Base-by-base conservation (phyloP, 2,888 invertebrate species). In the Chydorus sphaericus region DNA sequence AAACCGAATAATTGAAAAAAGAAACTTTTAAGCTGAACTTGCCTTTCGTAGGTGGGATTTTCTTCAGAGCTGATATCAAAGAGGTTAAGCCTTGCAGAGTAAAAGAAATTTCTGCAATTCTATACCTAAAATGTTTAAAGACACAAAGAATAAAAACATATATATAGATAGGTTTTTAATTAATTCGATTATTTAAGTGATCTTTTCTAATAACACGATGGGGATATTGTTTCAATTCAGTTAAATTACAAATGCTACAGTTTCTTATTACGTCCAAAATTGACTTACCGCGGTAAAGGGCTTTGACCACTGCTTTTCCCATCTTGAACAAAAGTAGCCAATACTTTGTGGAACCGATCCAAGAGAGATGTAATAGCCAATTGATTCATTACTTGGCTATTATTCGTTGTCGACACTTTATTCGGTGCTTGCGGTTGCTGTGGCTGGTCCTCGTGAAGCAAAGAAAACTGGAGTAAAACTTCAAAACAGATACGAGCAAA, bases 401-500 rank as follows among this genome's bases (percentile, higher is more conserved):
- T 74, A 20, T 39, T 20, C 36, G 48, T 36, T 8, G 55, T n/a
- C 5, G 55, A 23, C 10, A 29, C 16, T 36, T 55, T 48, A 59
- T 85, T 85, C 63, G 87, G 86, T 5, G 87, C 73, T 31, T 28
- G 31, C 16, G 30, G 29, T 7, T 54, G 26, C 33, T 31, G 29
- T 4, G 87, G 73, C 28, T 28, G 20, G 14, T 44, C 48, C 11
- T 54, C 33, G 54, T 44, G 37, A 16, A 29, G n/a, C 66, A 85
- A 77, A 1, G 94, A 94, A 73, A 93, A 94, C 70, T 94, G 92
- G 48, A 96, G 75, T 26, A 96, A 73, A 0, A 94, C 94, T 71
- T 96, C 94, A 67, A 96, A 96, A 68, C 96, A 96, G 0, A 87
- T 86, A 67, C 93, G 86, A 48, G 96, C 94, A 72, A 96, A 94